Base-by-base conservation (phyloP, 2,888 invertebrate species). In the Conistra vaccinii region DNA sequence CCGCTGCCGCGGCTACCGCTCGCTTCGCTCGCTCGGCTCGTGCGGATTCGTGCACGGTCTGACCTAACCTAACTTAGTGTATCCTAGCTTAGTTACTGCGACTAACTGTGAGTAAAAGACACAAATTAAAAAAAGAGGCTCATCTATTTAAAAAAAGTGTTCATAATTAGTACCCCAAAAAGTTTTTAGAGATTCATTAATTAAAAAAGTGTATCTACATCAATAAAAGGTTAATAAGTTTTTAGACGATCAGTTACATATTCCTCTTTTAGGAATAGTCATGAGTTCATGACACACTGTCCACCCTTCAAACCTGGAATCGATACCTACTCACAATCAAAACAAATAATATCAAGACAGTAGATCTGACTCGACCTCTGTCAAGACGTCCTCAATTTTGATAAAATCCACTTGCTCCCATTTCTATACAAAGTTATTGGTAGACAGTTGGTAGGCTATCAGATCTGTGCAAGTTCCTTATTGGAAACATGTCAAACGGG, bases 401-500 rank as follows among this genome's bases (percentile, higher is more conserved):
- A 83, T 85, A 84, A 83, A 86, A 87, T 81, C 81, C 73, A 75
- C 75, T 85, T 68, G 76, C 72, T 48, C 68, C 73, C 77, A 81
- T 83, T 80, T 76, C 76, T 84, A 60, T 74, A 80, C 55, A 73
- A 87, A 87, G 84, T 88, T 88, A 87, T 88, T 85, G 88, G 26
- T 17, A 14, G 55, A 55, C 55, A 26, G 26, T 55, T 55, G 55
- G 80, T 75, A 67, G 73, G 82, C 76, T 86, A 85, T 86, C 87
- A 81, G 81, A 76, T 80, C 79, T 69, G 78, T 66, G 63, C 79
- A 78, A 84, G 83, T 85, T 84, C 74, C 86, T 87, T 90, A 90
- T 90, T 90, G 89, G 89, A 89, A 90, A 90, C 90, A 91, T 91
- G 90, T 91, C 92, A 90, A 84, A 71, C 71, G 63, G 55, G 73